Evolutionary conservation across 2,113 vertebrate species (phyloP), one percentile per base, ranked within the genome.

Genomic region (Garra rufa): DNA sequence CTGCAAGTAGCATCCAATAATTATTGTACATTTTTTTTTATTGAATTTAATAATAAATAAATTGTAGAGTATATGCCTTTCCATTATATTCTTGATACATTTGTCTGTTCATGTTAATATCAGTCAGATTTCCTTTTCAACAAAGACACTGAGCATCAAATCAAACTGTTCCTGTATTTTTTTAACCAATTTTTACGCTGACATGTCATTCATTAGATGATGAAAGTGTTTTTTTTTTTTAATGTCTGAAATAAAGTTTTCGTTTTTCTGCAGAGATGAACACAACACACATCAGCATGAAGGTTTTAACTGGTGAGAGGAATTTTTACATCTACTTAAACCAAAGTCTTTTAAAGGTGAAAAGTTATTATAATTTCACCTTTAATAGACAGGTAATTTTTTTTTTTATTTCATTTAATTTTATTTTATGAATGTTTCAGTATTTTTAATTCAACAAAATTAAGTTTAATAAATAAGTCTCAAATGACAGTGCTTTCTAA

Each of bases 271-370:
- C 65, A 69, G 34, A 69, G 65, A 38, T 41, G 91, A 93, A 89
- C 91, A 89, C 89, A 90, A 91, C 88, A 86, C 88, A 89, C 90
- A 89, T 89, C 89, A 92, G 79, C 92, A 92, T 48, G 92, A 94
- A 85, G 91, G 88, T 93, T 94, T 92, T 90, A 90, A 92, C 91
- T 92, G 69, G 69, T 71, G 38, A 71, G 69, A 44, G 24, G 90
- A 89, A 88, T 69, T 88, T 91, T 85, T 89, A 91, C 89, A 34
- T 34, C 34, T 5, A 43, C 41, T 43, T 8, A 8, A 43, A 43
- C 6, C 41, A 43, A 43, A 43, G 8, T 43, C 41, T 43, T 7
- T 43, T 43, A 43, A 43, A 43, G 41, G 41, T 43, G 41, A 43
- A 43, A 6, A 43, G 41, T 43, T 43, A 43, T 43, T 43, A 43